Percentiles rank a stretch among this genome's conserved stretches.
phyloP scores from a whole-genome alignment of 2,888 invertebrate genomes.

The Cephonodes hylas region DNA sequence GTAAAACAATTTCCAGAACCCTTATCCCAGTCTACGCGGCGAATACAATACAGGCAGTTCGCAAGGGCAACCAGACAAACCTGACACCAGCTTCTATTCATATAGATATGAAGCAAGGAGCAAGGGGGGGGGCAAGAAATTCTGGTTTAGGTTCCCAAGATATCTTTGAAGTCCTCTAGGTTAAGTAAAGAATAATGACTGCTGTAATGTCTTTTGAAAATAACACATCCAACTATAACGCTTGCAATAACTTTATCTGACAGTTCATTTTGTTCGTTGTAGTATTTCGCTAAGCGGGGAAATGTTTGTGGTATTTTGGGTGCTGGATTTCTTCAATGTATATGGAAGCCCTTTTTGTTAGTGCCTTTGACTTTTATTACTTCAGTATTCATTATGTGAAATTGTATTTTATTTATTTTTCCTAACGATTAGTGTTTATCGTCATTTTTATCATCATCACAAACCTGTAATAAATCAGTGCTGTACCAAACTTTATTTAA shows the following conservation, averaged over 20 bases:
- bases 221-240: constrained; percentile 8
- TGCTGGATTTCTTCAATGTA: no score
- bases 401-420: no score
- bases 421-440: not conserved
- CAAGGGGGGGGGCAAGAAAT: not conserved
- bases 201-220: constrained; percentile 4
- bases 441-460: no score
- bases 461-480: no score
- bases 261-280: not conserved
- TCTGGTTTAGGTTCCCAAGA: not conserved
- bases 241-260: constrained; percentile 4
- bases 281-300: not conserved
- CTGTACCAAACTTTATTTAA: no score
- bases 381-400: no score
- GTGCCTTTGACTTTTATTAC: no score
- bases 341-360: no score
- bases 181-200: constrained; percentile 10
- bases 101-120: not conserved
- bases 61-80: not conserved
- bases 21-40: constrained; percentile 46
- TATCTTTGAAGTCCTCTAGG: constrained; percentile 7
- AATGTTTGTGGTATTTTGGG: not conserved
- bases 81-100: constrained; percentile 3
- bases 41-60: constrained; percentile 14
- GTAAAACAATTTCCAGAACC: constrained; percentile 66